These are phyloP conservation scores for Coreoperca whiteheadi DNA, from an alignment of 2,113 vertebrate genomes.

Conservation along the genomic window DNA sequence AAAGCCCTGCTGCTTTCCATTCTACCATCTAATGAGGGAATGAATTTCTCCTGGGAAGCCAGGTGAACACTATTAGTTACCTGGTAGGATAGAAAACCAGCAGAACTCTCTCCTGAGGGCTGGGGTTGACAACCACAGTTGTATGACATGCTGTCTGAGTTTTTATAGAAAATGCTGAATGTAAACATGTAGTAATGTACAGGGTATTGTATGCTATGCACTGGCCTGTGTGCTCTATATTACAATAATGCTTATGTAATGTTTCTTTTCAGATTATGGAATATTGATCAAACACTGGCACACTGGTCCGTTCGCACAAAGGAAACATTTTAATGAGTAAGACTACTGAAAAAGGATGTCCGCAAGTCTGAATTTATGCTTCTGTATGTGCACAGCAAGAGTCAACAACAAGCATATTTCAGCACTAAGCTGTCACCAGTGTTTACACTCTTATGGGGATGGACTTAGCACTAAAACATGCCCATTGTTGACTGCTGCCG, in stretches of 20 bases:
- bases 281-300: conserved; percentile 23
- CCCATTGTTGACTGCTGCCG: conserved; percentile 40
- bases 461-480: conserved; percentile 46
- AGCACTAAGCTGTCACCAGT: conserved; percentile 51
- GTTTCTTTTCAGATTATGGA: conserved; percentile 22
- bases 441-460: conserved; percentile 48
- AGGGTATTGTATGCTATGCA: conserved; percentile 10
- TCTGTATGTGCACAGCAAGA: conserved; percentile 23
- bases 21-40: neutral
- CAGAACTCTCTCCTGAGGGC: neutral
- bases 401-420: conserved; percentile 39
- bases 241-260: conserved; percentile 5
- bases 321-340: conserved; percentile 36
- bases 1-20: neutral
- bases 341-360: conserved; percentile 27
- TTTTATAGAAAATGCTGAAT: conserved; percentile 23
- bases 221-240: neutral
- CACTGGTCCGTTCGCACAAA: conserved; percentile 27
- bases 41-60: neutral
- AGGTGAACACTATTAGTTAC: neutral
- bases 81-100: conserved; percentile 1
- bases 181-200: conserved; percentile 3
- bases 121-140: conserved; percentile 1
- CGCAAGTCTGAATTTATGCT: conserved; percentile 40
- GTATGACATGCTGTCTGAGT: conserved; percentile 23